A percentile compares a stretch with the other conserved stretches of the same genome.
These are phyloP conservation scores for Thaleichthys pacificus DNA, from an alignment of 2,797 vertebrate species.

Conservation along the genomic window DNA sequence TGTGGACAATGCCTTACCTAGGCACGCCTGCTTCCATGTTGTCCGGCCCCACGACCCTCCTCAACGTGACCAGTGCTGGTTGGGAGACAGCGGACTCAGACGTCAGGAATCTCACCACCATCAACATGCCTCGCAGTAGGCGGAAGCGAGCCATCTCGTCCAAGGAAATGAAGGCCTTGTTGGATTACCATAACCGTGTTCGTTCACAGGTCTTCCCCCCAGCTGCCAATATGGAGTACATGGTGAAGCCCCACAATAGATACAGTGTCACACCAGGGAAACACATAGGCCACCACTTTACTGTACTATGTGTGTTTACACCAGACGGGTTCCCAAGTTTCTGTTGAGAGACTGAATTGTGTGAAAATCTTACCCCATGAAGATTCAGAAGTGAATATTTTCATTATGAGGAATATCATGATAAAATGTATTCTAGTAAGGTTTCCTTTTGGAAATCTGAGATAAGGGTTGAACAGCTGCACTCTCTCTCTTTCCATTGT, in stretches of 20 bases:
- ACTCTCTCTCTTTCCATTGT: neutral
- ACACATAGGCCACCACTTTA: neutral
- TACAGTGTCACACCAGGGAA: neutral
- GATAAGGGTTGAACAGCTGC: neutral
- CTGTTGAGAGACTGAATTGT: too few relatives aligned
- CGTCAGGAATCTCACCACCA: slow-evolving; percentile 32
- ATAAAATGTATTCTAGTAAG: too few relatives aligned
- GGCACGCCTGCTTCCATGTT: slow-evolving; percentile 49
- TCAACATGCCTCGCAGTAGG: slow-evolving; percentile 55
- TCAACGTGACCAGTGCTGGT: slow-evolving; percentile 22
- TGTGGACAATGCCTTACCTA: slow-evolving; percentile 71
- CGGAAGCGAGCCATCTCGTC: slow-evolving; percentile 74
- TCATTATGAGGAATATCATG: too few relatives aligned
- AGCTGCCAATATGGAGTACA: slow-evolving; percentile 89
- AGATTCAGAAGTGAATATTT: too few relatives aligned
- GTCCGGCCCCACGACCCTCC: slow-evolving; percentile 63
- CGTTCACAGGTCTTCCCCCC: slow-evolving; percentile 82
- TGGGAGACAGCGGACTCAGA: slow-evolving; percentile 8
- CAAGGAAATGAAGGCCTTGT: slow-evolving; percentile 72
- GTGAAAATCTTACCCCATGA: too few relatives aligned
- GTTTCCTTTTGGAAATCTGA: too few relatives aligned
- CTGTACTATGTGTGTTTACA: too few relatives aligned
- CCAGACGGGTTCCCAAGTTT: too few relatives aligned
- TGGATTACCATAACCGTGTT: slow-evolving; percentile 88
- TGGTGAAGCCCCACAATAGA: slow-evolving; percentile 76